These are phyloP conservation scores for Entelurus aequoreus DNA, from an alignment of 2,113 vertebrate genomes.

Conservation along the genomic window DNA sequence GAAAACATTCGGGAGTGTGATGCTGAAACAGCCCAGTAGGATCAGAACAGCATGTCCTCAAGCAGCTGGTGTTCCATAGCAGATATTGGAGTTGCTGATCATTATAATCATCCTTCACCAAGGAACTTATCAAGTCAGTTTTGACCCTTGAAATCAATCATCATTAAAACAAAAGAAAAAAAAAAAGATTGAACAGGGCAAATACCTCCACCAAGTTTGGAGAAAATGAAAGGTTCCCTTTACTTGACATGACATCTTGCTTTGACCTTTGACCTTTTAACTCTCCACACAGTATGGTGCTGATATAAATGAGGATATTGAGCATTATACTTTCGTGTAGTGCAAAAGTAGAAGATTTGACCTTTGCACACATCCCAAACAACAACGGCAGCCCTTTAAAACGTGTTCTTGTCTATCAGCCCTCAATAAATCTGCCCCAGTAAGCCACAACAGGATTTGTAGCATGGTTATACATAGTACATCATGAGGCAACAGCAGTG, in stretches of 20 bases:
- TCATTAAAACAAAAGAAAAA: too few species aligned
- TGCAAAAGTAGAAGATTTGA: background rate
- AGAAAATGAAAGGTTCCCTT: too few species aligned
- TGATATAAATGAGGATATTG: too few species aligned
- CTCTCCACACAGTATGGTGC: too few species aligned
- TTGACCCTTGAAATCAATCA: too few species aligned
- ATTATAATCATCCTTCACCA: background rate
- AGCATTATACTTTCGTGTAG: too few species aligned
- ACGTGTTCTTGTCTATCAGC: constrained; percentile 12
- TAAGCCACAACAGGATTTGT: constrained; percentile 37
- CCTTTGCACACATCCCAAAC: constrained; percentile 2
- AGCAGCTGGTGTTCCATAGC: constrained; percentile 38
- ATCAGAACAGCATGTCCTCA: constrained; percentile 48
- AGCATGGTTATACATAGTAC: constrained; percentile 48
- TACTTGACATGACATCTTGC: too few species aligned
- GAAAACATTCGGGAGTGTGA: constrained; percentile 37
- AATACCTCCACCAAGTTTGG: too few species aligned
- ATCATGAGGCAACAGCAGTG: constrained; percentile 41
- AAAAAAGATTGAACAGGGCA: too few species aligned
- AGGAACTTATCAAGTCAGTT: background rate
- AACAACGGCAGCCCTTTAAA: background rate
- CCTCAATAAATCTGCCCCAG: constrained; percentile 35
- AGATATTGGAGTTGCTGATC: background rate
- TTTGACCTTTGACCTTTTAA: too few species aligned
- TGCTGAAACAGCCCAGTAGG: constrained; percentile 26